Conservation (phyloP, 2,113 vertebrate species). For the Boleophthalmus pectinirostris region DNA sequence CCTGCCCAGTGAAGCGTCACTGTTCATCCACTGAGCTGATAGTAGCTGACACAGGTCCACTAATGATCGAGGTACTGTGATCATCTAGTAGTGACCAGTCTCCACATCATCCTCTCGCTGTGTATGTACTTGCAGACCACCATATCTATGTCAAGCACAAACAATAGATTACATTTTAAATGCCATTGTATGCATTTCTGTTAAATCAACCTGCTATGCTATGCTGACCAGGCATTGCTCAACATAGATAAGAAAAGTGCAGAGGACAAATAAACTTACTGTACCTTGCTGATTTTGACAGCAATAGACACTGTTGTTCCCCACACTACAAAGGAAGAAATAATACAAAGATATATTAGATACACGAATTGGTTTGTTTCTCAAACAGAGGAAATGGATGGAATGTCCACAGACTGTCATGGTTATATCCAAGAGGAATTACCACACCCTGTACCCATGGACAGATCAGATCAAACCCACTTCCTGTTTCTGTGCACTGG, state of each 20-base stretch:
- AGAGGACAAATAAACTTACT: too few relatives aligned
- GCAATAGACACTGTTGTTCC: neutral
- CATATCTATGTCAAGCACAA: neutral
- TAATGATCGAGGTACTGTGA: conserved; percentile 55
- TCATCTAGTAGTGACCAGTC: conserved; percentile 35
- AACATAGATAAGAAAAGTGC: too few relatives aligned
- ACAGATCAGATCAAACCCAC: conserved; percentile 20
- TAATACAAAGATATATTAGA: neutral
- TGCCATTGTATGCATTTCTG: neutral
- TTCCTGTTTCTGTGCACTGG: conserved; percentile 46
- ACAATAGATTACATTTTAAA: neutral
- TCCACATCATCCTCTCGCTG: conserved; percentile 19
- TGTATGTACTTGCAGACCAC: too few relatives aligned
- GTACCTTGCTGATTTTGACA: neutral
- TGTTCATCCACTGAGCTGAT: conserved; percentile 45
- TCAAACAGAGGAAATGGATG: neutral
- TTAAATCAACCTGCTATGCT: neutral
- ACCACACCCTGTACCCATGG: conserved; percentile 27
- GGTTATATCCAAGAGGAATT: conserved; percentile 24
- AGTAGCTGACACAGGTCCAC: conserved; percentile 31
- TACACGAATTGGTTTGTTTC: neutral
- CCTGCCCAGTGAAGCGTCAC: conserved; percentile 33
- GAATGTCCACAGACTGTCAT: conserved; percentile 4
- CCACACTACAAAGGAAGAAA: neutral
- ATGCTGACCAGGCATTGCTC: too few relatives aligned